These are phyloP conservation scores for Lamellibrachia satsuma DNA, from an alignment of 2,888 invertebrate species.

Conservation along the genomic window DNA sequence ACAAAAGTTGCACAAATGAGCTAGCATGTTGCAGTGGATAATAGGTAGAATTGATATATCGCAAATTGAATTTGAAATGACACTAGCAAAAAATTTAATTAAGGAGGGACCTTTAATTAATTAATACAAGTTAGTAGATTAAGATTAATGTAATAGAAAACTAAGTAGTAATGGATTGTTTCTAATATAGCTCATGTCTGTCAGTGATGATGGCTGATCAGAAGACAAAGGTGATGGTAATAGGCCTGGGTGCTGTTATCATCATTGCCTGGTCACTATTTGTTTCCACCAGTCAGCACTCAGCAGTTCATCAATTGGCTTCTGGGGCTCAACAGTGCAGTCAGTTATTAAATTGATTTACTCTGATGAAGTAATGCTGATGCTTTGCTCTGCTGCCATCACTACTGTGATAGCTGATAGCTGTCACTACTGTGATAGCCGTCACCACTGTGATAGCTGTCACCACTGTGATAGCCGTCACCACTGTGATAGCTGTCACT, in stretches of 20 bases:
- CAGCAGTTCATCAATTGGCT: neutral
- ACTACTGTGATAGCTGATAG: no score
- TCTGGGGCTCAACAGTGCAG: neutral
- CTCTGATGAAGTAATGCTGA: constrained; percentile 6
- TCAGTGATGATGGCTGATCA: neutral
- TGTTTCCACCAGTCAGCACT: neutral
- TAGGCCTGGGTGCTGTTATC: neutral
- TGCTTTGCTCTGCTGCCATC: neutral
- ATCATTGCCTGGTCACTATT: neutral
- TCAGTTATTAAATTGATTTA: constrained; percentile 12
- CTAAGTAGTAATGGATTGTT: no score
- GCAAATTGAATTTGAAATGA: no score
- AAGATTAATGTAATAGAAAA: no score
- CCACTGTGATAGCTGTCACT: neutral
- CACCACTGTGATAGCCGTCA: neutral
- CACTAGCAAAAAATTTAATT: no score
- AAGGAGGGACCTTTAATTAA: no score
- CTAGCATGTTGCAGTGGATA: no score
- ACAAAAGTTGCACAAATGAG: no score
- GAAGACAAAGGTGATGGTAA: neutral
- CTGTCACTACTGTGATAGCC: neutral
- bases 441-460: no score
- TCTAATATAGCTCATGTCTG: no score
- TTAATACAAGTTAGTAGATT: no score
- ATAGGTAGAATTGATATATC: no score